phyloP scores from a whole-genome alignment of 2,888 invertebrate genomes.

The Vannuccia rotundouncinata region DNA sequence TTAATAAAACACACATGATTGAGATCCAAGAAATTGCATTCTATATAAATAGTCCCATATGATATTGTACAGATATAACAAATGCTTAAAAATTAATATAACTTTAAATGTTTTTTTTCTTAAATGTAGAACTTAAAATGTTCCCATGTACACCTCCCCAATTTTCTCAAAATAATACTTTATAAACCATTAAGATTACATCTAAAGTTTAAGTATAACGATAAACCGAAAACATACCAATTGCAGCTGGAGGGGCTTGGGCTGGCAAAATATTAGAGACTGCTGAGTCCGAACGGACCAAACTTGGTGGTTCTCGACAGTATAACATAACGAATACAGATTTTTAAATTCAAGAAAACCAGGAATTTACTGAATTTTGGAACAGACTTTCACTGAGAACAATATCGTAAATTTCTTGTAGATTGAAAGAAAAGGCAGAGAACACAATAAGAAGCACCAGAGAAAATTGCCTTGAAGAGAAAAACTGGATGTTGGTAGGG shows the following conservation, averaged over 20 bases:
- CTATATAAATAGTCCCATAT: too few relatives aligned
- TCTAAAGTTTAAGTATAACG: too few relatives aligned
- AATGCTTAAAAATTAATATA: too few relatives aligned
- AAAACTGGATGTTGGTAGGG: constrained; percentile 9
- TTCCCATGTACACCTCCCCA: too few relatives aligned
- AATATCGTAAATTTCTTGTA: not conserved
- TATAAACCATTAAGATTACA: too few relatives aligned
- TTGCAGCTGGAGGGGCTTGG: not conserved
- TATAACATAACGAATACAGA: not conserved
- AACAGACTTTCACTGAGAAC: too few relatives aligned
- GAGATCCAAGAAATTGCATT: too few relatives aligned
- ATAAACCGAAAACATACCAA: constrained; percentile 7
- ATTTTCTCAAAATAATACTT: too few relatives aligned
- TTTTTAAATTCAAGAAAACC: not conserved
- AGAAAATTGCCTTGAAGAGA: not conserved
- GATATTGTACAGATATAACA: too few relatives aligned
- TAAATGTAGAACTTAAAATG: too few relatives aligned
- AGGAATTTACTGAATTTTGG: not conserved
- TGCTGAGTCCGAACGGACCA: not conserved
- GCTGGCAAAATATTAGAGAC: not conserved
- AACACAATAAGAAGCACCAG: not conserved
- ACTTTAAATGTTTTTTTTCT: too few relatives aligned
- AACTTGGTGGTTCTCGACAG: not conserved
- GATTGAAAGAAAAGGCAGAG: not conserved
- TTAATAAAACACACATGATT: too few relatives aligned